Evolutionary conservation across 2,113 vertebrate genomes (phyloP), one percentile per base, ranked within the genome.

Genomic region (Peromyscus californicus): DNA sequence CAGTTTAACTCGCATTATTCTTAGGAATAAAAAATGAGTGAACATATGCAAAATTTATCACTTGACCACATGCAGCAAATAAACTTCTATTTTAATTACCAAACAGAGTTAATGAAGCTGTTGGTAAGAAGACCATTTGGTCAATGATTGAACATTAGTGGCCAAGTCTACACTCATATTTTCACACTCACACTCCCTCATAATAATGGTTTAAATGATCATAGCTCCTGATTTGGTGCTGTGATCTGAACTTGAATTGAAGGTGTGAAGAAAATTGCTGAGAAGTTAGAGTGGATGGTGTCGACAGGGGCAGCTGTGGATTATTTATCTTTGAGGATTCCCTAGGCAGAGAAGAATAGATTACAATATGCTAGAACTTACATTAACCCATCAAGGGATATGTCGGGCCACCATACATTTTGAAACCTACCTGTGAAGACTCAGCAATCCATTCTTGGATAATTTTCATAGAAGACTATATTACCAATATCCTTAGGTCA

Each of bases 51-150:
- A 59, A 92, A 85, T 92, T 72, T 85, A 89, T 92, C 92, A 93
- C 76, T 91, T 97, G 65, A 89, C 72, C 93, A 91, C 26, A 10
- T 39, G 17, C 65, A 97, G 92, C 39, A 80, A 51, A 87, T 36
- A 69, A 95, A 93, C 63, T 91, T 97, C 74, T 63, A 33, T 59
- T 83, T 97, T n/a, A 94, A 93, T 72, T 94, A 48, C 72, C 63
- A 83, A 19, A 76, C 83, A 74, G 11, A 94, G 61, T 82, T 82
- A 86, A 85, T 93, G 29, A 72, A 91, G 24, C 54, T 54, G 70
- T 91, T 91, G 31, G 70, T 94, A 93, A 96, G 76, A 57, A 97
- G 79, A 59, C 76, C 65, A 63, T 54, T 70, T 57, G 8, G 22
- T 19, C 91, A 42, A 92, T 72, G 79, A 96, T 29, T 94, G 63